These are phyloP conservation scores for Dolichotis patagonum DNA, from an alignment of 2,113 vertebrate genomes.

Conservation along the genomic window DNA sequence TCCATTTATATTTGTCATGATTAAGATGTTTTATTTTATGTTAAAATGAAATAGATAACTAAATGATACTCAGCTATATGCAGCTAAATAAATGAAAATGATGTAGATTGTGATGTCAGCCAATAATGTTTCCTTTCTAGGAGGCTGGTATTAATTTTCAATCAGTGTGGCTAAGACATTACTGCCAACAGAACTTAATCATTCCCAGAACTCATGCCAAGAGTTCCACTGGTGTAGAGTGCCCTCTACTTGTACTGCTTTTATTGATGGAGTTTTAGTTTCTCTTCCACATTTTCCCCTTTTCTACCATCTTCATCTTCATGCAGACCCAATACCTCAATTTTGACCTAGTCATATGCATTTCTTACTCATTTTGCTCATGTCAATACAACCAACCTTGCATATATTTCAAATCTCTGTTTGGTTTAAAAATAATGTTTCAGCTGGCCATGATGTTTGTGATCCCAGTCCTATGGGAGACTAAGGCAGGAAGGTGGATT, in stretches of 20 bases:
- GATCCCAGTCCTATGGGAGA: not conserved
- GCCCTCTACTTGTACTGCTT: not conserved
- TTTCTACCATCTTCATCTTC: not conserved
- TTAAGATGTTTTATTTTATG: not conserved
- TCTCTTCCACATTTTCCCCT: not conserved
- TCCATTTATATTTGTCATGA: constrained; percentile 5
- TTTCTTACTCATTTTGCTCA: not conserved
- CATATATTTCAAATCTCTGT: not conserved
- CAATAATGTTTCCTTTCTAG: not conserved
- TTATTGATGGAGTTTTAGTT: not conserved
- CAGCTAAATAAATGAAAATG: constrained; percentile 13
- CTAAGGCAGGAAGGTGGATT: not conserved
- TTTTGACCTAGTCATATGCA: not conserved
- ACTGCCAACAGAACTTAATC: not conserved
- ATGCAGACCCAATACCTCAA: not conserved
- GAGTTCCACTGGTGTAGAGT: not conserved
- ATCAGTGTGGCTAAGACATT: not conserved
- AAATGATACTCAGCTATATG: not conserved
- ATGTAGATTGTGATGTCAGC: not conserved
- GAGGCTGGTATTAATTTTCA: not conserved
- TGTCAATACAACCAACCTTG: not conserved
- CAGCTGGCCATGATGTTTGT: not conserved
- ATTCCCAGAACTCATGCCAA: not conserved
- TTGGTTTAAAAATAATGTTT: not conserved
- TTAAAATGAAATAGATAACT: constrained; percentile 14